phyloP scores from a whole-genome alignment of 2,888 invertebrate species.

The Lepidochrysops patricia region DNA sequence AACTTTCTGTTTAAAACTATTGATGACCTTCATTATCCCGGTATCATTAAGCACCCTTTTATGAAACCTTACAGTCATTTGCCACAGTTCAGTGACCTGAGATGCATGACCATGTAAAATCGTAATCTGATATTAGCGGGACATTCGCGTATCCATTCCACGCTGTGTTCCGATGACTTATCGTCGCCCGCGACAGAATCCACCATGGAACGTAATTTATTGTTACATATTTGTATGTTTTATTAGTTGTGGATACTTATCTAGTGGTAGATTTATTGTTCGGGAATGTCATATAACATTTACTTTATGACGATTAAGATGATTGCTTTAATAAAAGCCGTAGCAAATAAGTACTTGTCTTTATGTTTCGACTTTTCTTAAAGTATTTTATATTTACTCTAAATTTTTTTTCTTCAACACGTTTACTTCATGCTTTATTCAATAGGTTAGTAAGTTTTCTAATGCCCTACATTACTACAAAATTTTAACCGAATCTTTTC shows the following conservation, averaged over 20 bases:
- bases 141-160: slow-evolving; percentile 24
- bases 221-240: background rate
- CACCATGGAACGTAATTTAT: background rate
- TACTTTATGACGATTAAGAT: no score
- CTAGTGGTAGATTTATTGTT: background rate
- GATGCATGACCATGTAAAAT: slow-evolving; percentile 9
- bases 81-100: slow-evolving; percentile 21
- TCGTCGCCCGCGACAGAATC: background rate
- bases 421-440: no score
- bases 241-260: background rate
- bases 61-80: background rate
- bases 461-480: no score
- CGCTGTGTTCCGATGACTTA: slow-evolving; percentile 25
- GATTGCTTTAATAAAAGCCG: no score
- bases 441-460: no score
- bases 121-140: slow-evolving; percentile 7
- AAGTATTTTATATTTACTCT: no score
- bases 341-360: no score
- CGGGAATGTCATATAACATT: background rate
- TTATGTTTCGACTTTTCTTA: no score
- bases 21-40: no score
- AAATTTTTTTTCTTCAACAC: no score
- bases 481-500: no score
- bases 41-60: background rate
- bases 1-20: no score